Conservation (phyloP, 2,888 invertebrate genomes). For the Eupithecia abbreviata region DNA sequence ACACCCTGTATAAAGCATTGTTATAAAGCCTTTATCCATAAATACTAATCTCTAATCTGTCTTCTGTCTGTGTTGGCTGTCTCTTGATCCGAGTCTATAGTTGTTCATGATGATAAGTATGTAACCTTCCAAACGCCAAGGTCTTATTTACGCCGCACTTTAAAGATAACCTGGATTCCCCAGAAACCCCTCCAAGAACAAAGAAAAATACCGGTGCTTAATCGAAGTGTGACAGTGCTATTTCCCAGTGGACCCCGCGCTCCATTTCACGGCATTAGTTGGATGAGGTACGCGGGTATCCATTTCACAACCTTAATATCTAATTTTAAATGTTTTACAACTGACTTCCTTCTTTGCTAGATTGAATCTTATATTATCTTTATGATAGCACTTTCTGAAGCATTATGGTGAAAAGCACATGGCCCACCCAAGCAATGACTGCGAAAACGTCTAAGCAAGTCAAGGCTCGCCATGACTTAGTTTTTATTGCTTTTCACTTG, state of each 20-base stretch:
- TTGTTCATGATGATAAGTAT: neutral
- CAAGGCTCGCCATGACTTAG: neutral
- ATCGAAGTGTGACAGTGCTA: constrained; percentile 32
- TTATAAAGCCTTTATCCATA: too few species aligned
- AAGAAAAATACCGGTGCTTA: constrained; percentile 31
- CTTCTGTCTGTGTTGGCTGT: too few species aligned
- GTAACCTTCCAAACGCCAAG: neutral
- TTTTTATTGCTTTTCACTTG: too few species aligned
- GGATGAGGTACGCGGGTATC: constrained; percentile 17
- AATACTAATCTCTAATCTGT: too few species aligned
- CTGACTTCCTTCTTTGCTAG: neutral
- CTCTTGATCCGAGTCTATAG: too few species aligned
- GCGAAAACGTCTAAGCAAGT: neutral
- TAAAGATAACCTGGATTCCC: constrained; percentile 14
- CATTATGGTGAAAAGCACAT: too few species aligned
- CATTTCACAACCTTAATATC: neutral
- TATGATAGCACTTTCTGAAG: neutral
- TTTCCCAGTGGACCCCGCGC: constrained; percentile 26
- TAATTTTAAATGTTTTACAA: constrained; percentile 1
- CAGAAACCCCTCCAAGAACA: constrained; percentile 15
- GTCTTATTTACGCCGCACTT: constrained; percentile 2
- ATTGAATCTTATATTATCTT: neutral
- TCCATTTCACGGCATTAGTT: constrained; percentile 25
- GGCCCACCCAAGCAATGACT: too few species aligned
- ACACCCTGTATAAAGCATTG: too few species aligned